These are phyloP conservation scores for Andrena flavipes DNA, from an alignment of 2,888 invertebrate species.

Conservation along the genomic window DNA sequence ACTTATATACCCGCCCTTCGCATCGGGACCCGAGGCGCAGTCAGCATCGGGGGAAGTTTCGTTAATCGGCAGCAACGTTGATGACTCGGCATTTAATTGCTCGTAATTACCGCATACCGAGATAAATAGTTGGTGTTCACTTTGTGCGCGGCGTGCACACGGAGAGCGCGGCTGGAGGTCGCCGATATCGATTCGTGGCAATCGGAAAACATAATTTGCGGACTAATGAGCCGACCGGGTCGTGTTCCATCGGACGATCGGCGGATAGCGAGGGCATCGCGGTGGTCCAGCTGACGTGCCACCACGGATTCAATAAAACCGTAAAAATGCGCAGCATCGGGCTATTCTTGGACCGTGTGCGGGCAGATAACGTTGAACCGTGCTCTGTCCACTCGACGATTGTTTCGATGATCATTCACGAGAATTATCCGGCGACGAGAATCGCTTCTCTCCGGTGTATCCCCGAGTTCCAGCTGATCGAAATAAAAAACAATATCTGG, in stretches of 20 bases:
- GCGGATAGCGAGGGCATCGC: conserved; percentile 34
- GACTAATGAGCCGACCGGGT: conserved; percentile 63
- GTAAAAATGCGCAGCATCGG: conserved; percentile 22
- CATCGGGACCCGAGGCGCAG: background rate
- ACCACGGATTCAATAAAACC: conserved; percentile 34
- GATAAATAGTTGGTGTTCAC: conserved; percentile 58
- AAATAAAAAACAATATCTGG: no score
- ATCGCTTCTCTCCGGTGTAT: background rate
- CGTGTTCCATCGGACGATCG: conserved; percentile 49
- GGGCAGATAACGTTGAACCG: background rate
- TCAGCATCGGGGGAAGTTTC: conserved; percentile 34
- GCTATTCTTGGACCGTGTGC: conserved; percentile 10
- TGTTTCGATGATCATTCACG: background rate
- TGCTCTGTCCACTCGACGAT: conserved; percentile 8
- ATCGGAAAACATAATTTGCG: conserved; percentile 69
- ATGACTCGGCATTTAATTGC: conserved; percentile 66
- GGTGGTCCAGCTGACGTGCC: conserved; percentile 36
- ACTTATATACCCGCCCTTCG: background rate
- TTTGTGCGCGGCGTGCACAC: conserved; percentile 13
- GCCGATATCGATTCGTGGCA: conserved; percentile 65
- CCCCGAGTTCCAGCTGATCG: no score
- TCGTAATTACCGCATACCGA: conserved; percentile 71
- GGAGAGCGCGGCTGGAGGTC: conserved; percentile 57
- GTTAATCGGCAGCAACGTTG: conserved; percentile 46
- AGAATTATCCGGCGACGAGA: background rate